Evolutionary conservation across 2,888 invertebrate genomes (phyloP).

Genomic region (Aleiodes testaceus): DNA sequence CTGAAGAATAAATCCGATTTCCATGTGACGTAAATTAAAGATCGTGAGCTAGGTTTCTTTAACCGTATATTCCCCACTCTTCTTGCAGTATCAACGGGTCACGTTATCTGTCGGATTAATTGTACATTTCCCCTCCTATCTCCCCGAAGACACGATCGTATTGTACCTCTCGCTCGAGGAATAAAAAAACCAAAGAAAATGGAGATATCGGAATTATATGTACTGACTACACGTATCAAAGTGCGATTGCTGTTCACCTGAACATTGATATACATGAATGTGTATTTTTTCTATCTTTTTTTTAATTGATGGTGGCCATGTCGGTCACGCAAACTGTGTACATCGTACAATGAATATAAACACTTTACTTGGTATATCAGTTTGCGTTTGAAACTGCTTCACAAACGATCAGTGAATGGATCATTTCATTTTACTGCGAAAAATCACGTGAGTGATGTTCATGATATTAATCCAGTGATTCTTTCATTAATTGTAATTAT

Average conservation of each 20-base stretch:
- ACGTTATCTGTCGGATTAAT: constrained; percentile 68
- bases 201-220: neutral
- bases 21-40: constrained; percentile 61
- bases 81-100: constrained; percentile 62
- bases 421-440: constrained; percentile 3
- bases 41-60: constrained; percentile 22
- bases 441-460: constrained; percentile 7
- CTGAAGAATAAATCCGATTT: constrained; percentile 62
- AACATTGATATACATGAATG: neutral
- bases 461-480: no score
- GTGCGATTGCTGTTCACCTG: neutral
- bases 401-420: constrained; percentile 6
- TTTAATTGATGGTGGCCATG: constrained; percentile 16
- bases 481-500: no score
- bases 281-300: constrained; percentile 15
- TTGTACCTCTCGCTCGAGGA: constrained; percentile 9
- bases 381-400: neutral
- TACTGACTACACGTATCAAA: constrained; percentile 7
- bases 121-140: constrained; percentile 47
- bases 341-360: constrained; percentile 11
- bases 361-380: neutral
- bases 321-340: constrained; percentile 15
- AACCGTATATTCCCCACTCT: constrained; percentile 44
- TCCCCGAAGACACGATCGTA: constrained; percentile 18
- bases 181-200: constrained; percentile 13